Conservation (phyloP, 2,797 vertebrate genomes). For the Periparus ater region DNA sequence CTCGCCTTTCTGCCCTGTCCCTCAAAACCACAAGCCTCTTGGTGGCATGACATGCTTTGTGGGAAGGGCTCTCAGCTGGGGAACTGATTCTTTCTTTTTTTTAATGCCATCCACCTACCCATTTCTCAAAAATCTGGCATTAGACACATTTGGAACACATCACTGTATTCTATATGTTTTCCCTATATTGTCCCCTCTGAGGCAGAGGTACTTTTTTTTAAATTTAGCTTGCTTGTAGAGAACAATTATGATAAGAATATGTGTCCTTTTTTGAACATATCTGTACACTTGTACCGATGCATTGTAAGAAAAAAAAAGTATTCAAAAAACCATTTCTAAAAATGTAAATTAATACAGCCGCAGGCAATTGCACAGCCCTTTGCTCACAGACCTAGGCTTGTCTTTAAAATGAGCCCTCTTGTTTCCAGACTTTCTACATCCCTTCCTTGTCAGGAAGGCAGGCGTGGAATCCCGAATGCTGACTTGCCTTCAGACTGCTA, state of each 20-base stretch:
- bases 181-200: not conserved
- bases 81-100: not conserved
- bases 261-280: not conserved
- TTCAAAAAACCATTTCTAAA: slow-evolving; percentile 22
- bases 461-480: not conserved
- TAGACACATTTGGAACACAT: not conserved
- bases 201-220: not conserved
- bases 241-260: not conserved
- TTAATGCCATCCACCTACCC: not conserved
- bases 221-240: not conserved
- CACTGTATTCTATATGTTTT: not conserved
- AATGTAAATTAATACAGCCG: slow-evolving; percentile 37
- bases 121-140: not conserved
- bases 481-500: not conserved
- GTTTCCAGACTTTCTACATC: not conserved
- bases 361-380: not conserved
- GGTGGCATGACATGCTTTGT: not conserved
- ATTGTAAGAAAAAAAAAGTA: not conserved
- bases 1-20: not conserved
- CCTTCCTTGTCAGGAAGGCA: not conserved
- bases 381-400: not conserved
- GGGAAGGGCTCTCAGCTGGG: not conserved
- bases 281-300: not conserved
- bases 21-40: not conserved
- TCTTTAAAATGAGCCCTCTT: not conserved